These are phyloP conservation scores for Tetramorium bicarinatum DNA, from an alignment of 2,888 invertebrate species.

Conservation along the genomic window DNA sequence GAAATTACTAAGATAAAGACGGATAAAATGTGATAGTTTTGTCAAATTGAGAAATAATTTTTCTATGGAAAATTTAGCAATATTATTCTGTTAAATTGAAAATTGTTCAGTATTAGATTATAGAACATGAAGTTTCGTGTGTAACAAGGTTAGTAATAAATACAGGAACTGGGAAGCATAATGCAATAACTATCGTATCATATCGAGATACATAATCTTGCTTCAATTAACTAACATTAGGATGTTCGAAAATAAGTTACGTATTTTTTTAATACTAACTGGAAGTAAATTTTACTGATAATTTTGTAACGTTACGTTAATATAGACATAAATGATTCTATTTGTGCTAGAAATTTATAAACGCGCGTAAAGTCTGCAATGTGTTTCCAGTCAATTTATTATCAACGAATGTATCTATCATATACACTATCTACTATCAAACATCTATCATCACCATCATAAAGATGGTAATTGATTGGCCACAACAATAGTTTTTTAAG, in stretches of 20 bases:
- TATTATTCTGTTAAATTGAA: neutral
- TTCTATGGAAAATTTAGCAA: neutral
- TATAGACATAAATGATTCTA: neutral
- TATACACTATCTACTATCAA: neutral
- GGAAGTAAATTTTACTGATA: neutral
- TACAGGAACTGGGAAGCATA: constrained; percentile 54
- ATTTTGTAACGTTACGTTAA: neutral
- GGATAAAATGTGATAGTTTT: neutral
- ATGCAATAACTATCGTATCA: neutral
- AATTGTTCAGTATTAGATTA: constrained; percentile 31
- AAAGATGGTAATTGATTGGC: neutral
- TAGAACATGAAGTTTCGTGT: neutral
- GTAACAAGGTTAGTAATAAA: constrained; percentile 51
- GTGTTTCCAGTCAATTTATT: neutral
- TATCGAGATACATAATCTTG: constrained; percentile 24
- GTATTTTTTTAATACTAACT: neutral
- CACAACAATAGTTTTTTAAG: neutral
- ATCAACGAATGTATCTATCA: neutral
- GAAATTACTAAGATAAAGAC: neutral
- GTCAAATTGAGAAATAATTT: neutral
- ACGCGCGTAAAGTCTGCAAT: neutral
- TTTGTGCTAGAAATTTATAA: neutral
- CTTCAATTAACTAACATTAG: neutral
- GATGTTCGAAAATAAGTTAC: neutral
- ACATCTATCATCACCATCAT: neutral